Conservation (phyloP, 1,140 invertebrate species). For the Pararge aegeria region DNA sequence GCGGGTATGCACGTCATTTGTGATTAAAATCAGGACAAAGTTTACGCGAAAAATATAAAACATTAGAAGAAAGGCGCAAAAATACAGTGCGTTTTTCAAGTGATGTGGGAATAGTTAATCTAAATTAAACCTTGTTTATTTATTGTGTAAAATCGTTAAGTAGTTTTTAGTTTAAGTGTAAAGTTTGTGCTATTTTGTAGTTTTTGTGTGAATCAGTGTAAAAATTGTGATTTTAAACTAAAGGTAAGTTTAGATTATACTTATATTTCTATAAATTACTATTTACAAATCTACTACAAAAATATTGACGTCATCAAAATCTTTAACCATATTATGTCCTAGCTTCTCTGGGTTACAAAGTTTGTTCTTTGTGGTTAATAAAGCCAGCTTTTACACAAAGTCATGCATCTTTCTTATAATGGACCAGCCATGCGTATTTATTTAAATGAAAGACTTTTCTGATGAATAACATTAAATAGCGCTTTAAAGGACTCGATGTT, state of each 20-base stretch:
- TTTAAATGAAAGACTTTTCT: no score
- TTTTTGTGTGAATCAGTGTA: neutral
- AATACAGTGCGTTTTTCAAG: neutral
- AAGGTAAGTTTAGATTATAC: neutral
- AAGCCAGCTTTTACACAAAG: no score
- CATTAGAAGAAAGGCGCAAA: neutral
- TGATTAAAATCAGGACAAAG: neutral
- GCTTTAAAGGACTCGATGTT: no score
- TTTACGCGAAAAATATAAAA: constrained; percentile 1
- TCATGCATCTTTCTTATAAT: no score
- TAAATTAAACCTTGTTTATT: neutral
- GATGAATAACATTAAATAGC: no score
- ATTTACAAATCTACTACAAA: no score
- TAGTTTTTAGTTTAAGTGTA: neutral
- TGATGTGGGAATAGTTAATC: neutral
- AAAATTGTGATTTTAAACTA: neutral
- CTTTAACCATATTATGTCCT: no score
- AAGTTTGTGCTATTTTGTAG: neutral
- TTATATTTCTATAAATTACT: no score
- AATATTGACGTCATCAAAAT: no score
- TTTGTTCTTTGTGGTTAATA: no score
- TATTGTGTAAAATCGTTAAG: neutral
- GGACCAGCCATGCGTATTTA: no score
- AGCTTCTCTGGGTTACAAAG: no score
- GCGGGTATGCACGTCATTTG: neutral